Evolutionary conservation across 1,140 invertebrate species (phyloP).

Genomic region (Drosophila azteca): DNA sequence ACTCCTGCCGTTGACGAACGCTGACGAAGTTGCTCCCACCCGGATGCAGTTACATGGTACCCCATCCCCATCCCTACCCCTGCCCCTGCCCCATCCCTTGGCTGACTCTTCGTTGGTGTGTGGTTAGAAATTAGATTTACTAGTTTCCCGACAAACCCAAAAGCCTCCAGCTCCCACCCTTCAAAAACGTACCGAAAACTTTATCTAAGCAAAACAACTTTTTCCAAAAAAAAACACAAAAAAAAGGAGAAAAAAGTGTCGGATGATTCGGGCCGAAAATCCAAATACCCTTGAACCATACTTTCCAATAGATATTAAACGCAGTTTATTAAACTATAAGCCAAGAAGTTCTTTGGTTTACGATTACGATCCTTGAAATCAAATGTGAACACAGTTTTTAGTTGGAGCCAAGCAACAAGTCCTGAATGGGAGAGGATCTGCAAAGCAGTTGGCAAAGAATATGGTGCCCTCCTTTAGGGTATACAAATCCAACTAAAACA

Average conservation of each 20-base stretch:
- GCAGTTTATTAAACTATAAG: no score
- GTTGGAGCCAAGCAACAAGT: conserved; percentile 16
- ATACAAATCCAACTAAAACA: conserved; percentile 60
- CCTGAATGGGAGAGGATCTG: conserved; percentile 6
- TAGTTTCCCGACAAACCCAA: conserved; percentile 60
- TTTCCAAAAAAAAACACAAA: conserved; percentile 29
- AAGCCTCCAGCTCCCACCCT: conserved; percentile 30
- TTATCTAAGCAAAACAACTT: conserved; percentile 52
- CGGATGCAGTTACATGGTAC: conserved; percentile 61
- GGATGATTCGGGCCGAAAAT: no score
- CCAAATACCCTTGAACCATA: no score
- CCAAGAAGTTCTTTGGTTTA: no score
- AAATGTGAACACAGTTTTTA: no score
- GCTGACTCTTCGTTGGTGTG: conserved; percentile 25
- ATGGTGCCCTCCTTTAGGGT: no score
- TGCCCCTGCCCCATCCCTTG: not conserved
- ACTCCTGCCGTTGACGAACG: conserved; percentile 65
- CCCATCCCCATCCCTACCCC: not conserved
- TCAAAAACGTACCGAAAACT: conserved; percentile 65
- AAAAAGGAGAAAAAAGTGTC: not conserved
- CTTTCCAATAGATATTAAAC: no score
- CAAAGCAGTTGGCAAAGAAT: no score
- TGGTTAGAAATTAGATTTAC: conserved; percentile 79
- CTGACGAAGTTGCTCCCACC: conserved; percentile 67
- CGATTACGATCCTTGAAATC: no score